Percentiles rank a stretch among this genome's conserved stretches.
These are phyloP conservation scores for Mantis religiosa DNA, from an alignment of 2,888 invertebrate genomes.

Conservation along the genomic window DNA sequence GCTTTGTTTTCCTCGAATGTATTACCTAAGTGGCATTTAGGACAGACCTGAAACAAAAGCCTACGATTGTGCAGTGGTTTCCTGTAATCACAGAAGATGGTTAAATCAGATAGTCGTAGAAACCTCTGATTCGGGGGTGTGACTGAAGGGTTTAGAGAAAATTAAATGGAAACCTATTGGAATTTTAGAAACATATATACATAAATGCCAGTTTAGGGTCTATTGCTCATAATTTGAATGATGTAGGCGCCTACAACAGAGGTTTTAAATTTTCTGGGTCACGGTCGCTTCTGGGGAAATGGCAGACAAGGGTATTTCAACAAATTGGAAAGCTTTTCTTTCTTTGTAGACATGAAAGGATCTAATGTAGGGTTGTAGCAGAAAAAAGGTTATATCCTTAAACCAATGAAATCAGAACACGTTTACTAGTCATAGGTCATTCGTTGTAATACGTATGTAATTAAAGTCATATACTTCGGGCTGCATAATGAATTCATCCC, in stretches of 20 bases:
- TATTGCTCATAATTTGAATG: background rate
- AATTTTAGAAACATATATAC: background rate
- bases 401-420: no score
- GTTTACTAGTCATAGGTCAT: no score
- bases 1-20: background rate
- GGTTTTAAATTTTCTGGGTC: background rate
- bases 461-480: no score
- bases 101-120: background rate
- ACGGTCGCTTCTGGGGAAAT: background rate
- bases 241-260: background rate
- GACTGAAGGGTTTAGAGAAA: background rate
- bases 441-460: no score
- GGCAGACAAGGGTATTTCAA: background rate
- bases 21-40: background rate
- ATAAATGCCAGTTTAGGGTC: background rate
- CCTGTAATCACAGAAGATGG: background rate
- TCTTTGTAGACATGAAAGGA: background rate
- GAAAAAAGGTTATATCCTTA: no score
- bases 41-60: background rate
- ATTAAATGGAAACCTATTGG: background rate
- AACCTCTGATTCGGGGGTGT: background rate
- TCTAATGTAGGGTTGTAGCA: no score
- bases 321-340: background rate
- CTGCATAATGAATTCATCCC: no score
- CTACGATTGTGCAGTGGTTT: background rate